Conservation (phyloP, 2,888 invertebrate species). For the Endotricha flammealis region DNA sequence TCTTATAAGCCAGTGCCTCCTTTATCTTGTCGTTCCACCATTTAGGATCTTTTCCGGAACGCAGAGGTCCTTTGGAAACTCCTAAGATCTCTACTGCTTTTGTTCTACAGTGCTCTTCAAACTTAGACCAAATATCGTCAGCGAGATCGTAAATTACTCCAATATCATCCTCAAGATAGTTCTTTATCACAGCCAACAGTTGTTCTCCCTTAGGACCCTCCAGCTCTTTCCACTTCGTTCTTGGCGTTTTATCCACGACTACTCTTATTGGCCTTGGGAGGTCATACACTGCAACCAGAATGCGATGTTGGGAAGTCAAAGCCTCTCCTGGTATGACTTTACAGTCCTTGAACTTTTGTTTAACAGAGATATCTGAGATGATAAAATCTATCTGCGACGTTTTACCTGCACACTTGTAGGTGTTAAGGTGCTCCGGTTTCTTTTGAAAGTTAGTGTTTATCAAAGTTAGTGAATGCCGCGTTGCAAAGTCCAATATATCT, state of each 20-base stretch:
- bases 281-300: constrained; percentile 29
- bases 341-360: background rate
- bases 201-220: background rate
- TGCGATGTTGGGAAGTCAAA: constrained; percentile 3
- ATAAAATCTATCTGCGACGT: background rate
- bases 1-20: background rate
- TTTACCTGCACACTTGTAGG: background rate
- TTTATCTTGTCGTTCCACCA: constrained; percentile 7
- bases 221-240: constrained; percentile 1
- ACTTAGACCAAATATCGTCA: background rate
- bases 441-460: background rate
- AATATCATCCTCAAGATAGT: background rate
- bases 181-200: background rate
- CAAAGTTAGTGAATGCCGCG: too few relatives aligned
- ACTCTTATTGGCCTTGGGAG: background rate
- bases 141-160: background rate
- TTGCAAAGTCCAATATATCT: too few relatives aligned
- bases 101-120: background rate
- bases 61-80: background rate
- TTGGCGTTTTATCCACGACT: constrained; percentile 1
- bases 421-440: background rate
- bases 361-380: background rate
- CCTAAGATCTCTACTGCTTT: background rate
- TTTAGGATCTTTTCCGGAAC: constrained; percentile 7
- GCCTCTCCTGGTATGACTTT: constrained; percentile 3